Conservation (phyloP, 1,140 invertebrate genomes). For the Lordiphosa clarofinis region DNA sequence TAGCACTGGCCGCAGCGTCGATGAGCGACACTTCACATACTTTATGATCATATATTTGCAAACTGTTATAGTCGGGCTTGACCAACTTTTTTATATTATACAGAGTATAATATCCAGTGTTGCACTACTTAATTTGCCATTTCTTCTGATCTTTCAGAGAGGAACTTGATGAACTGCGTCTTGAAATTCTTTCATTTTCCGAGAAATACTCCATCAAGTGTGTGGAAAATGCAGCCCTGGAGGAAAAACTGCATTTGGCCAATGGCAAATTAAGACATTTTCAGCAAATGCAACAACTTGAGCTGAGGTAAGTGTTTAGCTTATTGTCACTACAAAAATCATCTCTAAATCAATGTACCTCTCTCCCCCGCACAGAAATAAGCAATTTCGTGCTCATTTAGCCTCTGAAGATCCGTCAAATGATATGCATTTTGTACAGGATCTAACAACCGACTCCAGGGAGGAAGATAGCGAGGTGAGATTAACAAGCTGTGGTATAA, state of each 20-base stretch:
- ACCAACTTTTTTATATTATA: no score
- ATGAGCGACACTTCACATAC: no score
- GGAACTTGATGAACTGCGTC: conserved; percentile 91
- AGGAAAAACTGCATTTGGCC: conserved; percentile 89
- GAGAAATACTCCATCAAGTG: conserved; percentile 96
- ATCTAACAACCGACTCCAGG: conserved; percentile 46
- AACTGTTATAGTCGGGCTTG: no score
- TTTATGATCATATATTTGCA: no score
- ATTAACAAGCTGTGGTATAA: not conserved
- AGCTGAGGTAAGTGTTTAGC: conserved; percentile 81
- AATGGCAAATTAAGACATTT: conserved; percentile 89
- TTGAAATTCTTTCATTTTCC: conserved; percentile 92
- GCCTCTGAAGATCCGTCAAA: conserved; percentile 84
- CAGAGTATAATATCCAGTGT: no score
- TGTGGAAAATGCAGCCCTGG: conserved; percentile 91
- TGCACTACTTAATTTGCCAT: no score
- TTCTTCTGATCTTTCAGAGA: conserved; percentile 81
- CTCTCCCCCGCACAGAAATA: conserved; percentile 81
- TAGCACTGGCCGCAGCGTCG: no score
- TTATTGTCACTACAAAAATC: no score
- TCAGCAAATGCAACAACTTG: conserved; percentile 86
- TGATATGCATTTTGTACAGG: conserved; percentile 73
- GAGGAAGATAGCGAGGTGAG: conserved; percentile 76
- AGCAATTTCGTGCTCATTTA: conserved; percentile 87
- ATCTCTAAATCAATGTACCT: no score